phyloP scores from a whole-genome alignment of 1,140 invertebrate species.

The Pseudomyrmex gracilis region DNA sequence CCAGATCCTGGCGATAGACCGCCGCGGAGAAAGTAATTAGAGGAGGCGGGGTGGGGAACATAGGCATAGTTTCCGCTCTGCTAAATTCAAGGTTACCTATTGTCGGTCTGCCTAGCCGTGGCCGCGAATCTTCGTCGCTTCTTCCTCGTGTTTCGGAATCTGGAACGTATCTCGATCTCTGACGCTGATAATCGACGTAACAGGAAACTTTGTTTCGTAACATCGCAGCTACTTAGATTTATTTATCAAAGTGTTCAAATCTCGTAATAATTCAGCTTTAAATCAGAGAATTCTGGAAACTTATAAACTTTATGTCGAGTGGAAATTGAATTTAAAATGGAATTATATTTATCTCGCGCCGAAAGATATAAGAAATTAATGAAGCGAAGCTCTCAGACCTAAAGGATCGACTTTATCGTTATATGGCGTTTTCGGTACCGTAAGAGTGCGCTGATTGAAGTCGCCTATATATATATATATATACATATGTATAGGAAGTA shows the following conservation, averaged over 20 bases:
- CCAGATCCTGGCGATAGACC: slow-evolving; percentile 76
- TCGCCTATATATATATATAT: neutral
- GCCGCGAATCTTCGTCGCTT: slow-evolving; percentile 66
- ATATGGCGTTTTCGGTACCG: neutral
- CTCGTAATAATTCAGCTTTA: too few relatives aligned
- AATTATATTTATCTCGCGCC: too few relatives aligned
- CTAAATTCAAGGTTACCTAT: slow-evolving; percentile 82
- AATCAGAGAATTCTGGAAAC: too few relatives aligned
- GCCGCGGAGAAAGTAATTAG: slow-evolving; percentile 84
- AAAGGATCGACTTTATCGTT: slow-evolving; percentile 5
- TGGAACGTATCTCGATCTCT: too few relatives aligned
- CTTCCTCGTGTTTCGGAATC: neutral
- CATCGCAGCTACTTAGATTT: too few relatives aligned
- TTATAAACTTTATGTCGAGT: too few relatives aligned
- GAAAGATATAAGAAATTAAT: too few relatives aligned
- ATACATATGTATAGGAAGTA: neutral
- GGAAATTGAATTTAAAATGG: too few relatives aligned
- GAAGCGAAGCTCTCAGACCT: neutral
- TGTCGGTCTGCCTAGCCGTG: slow-evolving; percentile 68
- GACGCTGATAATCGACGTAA: too few relatives aligned
- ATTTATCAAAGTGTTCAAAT: too few relatives aligned
- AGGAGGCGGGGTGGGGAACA: slow-evolving; percentile 63
- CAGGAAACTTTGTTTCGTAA: too few relatives aligned
- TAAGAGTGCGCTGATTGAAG: neutral
- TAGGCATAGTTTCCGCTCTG: slow-evolving; percentile 80